Evolutionary conservation across 1,140 invertebrate genomes (phyloP).

Genomic region (Hycleus cichorii): DNA sequence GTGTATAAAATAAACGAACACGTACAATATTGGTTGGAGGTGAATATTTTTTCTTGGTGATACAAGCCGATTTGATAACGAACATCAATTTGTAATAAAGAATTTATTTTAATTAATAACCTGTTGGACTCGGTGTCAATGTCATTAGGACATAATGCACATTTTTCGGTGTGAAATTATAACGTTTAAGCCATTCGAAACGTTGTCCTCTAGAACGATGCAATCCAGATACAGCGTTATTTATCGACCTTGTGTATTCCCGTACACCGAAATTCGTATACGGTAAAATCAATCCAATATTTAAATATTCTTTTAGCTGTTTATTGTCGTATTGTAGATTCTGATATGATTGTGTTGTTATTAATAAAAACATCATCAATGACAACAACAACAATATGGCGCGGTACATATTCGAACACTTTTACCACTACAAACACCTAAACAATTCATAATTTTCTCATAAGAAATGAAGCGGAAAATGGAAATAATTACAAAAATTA

Average conservation of each 20-base stretch:
- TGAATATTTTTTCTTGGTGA: neutral
- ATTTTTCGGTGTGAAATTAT: conserved; percentile 52
- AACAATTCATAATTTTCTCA: neutral
- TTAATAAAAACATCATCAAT: conserved; percentile 13
- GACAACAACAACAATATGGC: conserved; percentile 9
- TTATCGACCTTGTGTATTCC: conserved; percentile 61
- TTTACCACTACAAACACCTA: neutral
- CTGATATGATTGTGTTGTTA: conserved; percentile 8
- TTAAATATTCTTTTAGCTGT: conserved; percentile 28
- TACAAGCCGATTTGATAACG: neutral
- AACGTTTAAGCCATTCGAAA: conserved; percentile 55
- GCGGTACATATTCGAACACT: conserved; percentile 10
- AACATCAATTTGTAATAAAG: neutral
- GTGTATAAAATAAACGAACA: too few relatives aligned
- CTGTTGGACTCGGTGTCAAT: conserved; percentile 68
- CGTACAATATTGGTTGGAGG: too few relatives aligned
- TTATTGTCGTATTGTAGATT: conserved; percentile 12
- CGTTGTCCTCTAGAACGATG: conserved; percentile 50
- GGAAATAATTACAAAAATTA: neutral
- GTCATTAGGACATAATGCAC: conserved; percentile 60
- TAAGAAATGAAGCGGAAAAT: neutral
- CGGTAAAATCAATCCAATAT: conserved; percentile 57
- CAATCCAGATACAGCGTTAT: conserved; percentile 52
- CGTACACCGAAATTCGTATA: conserved; percentile 57
- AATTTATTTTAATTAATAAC: conserved; percentile 39